A percentile compares a stretch with the other conserved stretches of the same genome.
Conservation (phyloP, 2,888 invertebrate species). For the Julus scanicus region DNA sequence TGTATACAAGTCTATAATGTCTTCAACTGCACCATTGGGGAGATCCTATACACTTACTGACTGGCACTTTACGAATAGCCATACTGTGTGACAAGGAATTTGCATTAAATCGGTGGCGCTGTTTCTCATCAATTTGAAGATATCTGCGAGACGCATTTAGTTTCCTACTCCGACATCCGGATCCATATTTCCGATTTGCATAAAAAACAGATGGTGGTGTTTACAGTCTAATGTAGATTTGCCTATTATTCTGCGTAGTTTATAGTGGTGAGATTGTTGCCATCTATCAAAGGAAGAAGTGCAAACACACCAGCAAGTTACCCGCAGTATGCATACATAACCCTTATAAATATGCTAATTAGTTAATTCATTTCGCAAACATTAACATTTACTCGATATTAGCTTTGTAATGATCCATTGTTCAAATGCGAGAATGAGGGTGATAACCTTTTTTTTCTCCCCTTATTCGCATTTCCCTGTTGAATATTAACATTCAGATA, state of each 20-base stretch:
- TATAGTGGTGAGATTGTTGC: not conserved
- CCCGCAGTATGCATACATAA: not conserved
- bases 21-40: not conserved
- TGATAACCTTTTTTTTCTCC: not conserved
- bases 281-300: constrained; percentile 25
- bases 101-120: not conserved
- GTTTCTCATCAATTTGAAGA: not conserved
- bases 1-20: no score
- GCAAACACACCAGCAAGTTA: constrained; percentile 19
- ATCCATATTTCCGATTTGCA: constrained; percentile 31
- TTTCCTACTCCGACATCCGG: constrained; percentile 21
- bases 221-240: not conserved
- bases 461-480: not conserved
- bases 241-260: not conserved
- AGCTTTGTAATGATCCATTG: constrained; percentile 40
- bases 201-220: constrained; percentile 40
- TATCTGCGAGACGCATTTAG: not conserved
- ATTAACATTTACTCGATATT: constrained; percentile 37
- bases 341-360: constrained; percentile 31
- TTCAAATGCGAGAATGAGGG: constrained; percentile 35
- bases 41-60: not conserved
- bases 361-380: constrained; percentile 21
- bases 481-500: not conserved
- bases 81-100: not conserved
- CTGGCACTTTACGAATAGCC: not conserved